Base-by-base conservation (phyloP, 2,113 vertebrate genomes). In the Hiodon tergisus region DNA sequence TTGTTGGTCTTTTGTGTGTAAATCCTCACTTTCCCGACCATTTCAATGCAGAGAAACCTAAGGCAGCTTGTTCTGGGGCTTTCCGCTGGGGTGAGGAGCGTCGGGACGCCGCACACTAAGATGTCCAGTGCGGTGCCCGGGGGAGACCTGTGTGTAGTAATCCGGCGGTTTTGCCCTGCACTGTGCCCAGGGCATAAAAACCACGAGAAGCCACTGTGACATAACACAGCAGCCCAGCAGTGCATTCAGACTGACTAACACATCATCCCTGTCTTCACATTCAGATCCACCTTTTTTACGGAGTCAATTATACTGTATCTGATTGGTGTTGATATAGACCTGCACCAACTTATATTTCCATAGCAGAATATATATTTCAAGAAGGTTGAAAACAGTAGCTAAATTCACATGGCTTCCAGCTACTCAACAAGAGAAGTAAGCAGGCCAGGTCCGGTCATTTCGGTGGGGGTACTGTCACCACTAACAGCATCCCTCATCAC, bases 401-500 rank as follows among this genome's bases (percentile, higher is more conserved):
- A n/a, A 57, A 13, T 13, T 73, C 6, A 13, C 10, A 13, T 9
- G 31, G 63, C 54, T 65, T 4, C 14, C 72, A 54, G 10, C 5
- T 16, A 50, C 17, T 59, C 46, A 17, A 47, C 55, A 46, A 55
- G 46, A 53, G 52, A 63, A 72, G 61, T 14, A 54, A 65, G 67
- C 9, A 11, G n/a, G 17, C 14, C 69, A 58, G 52, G 13, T 6
- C 60, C n/a, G 50, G 69, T 58, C 59, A 61, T 54, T 62, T 47
- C 59, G 6, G 8, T 47, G 31, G 63, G 63, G 7, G 63, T 16
- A 13, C 55, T 59, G 46, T 5, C 55, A 11, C 13, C 46, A 46
- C 69, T 13, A 4, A 7, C 78, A 74, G 78, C 83, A 76, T 78
- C 67, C 73, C 17, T 73, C 73, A 76, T 82, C 72, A 16, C 81